Conservation (phyloP, 2,888 invertebrate genomes). For the Epinotia brunnichana region DNA sequence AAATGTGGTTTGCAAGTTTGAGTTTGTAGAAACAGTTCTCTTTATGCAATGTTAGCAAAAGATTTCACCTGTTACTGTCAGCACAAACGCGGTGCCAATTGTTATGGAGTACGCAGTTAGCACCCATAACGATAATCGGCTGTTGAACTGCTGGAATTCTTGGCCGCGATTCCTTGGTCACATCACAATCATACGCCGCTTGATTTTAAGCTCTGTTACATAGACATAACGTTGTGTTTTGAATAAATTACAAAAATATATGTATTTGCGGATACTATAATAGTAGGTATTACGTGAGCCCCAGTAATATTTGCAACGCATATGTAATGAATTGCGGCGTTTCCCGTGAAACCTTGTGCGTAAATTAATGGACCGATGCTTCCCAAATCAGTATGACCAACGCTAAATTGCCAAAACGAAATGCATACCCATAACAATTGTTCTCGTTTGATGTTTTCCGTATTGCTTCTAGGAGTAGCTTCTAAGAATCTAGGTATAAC, state of each 20-base stretch:
- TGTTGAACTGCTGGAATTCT: constrained; percentile 40
- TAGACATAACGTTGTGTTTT: neutral
- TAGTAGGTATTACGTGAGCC: constrained; percentile 32
- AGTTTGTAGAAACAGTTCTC: constrained; percentile 29
- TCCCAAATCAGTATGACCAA: constrained; percentile 32
- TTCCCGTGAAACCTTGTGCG: constrained; percentile 31
- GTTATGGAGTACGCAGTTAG: constrained; percentile 38
- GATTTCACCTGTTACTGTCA: constrained; percentile 43
- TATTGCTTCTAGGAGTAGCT: constrained; percentile 16
- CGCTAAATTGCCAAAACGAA: constrained; percentile 34
- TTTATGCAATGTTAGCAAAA: constrained; percentile 43
- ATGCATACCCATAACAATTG: constrained; percentile 19
- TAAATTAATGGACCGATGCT: constrained; percentile 20
- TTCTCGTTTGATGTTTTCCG: constrained; percentile 25
- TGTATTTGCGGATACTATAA: constrained; percentile 22
- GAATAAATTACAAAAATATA: neutral
- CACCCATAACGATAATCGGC: constrained; percentile 41
- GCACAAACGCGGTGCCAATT: constrained; percentile 36
- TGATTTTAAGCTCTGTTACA: neutral
- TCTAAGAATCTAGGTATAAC: neutral
- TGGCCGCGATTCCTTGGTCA: neutral
- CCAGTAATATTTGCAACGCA: constrained; percentile 28
- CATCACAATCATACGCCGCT: neutral
- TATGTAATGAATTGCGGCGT: constrained; percentile 27
- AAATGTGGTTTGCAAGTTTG: no score